Conservation (phyloP, 2,888 invertebrate genomes). For the Hemaris fuciformis region DNA sequence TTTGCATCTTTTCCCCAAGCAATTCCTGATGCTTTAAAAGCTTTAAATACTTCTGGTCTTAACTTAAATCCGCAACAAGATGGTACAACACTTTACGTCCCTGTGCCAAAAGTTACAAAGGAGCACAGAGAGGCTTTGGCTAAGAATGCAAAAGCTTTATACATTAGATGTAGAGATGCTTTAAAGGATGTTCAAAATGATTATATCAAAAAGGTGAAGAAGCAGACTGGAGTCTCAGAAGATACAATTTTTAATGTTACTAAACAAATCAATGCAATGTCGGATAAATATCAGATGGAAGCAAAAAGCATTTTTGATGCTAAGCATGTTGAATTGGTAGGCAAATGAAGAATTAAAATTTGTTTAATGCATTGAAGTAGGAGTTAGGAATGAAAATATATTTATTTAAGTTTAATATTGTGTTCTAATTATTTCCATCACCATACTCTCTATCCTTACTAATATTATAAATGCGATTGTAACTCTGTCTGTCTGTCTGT, state of each 20-base stretch:
- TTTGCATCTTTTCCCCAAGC: conserved; percentile 93
- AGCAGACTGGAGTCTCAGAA: conserved; percentile 85
- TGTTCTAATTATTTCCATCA: background rate
- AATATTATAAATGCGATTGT: too few species aligned
- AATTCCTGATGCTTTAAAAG: conserved; percentile 88
- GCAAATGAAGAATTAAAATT: conserved; percentile 57
- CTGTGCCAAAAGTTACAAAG: conserved; percentile 95
- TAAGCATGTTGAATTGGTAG: conserved; percentile 90
- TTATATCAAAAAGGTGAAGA: conserved; percentile 86
- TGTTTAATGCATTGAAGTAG: background rate
- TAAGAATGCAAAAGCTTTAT: conserved; percentile 92
- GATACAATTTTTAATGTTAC: conserved; percentile 86
- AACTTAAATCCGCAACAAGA: conserved; percentile 97
- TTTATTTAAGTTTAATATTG: background rate
- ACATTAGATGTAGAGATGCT: conserved; percentile 88
- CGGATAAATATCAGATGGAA: conserved; percentile 83
- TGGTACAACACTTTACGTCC: conserved; percentile 93
- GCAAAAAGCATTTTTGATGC: conserved; percentile 73
- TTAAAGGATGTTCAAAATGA: conserved; percentile 89
- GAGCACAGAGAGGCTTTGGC: conserved; percentile 94
- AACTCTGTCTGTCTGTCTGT: too few species aligned
- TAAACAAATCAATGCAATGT: conserved; percentile 86
- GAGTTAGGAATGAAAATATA: background rate
- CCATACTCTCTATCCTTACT: too few species aligned
- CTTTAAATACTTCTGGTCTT: conserved; percentile 90